These are phyloP conservation scores for Holocentrus rufus DNA, from an alignment of 2,797 vertebrate species.

Conservation along the genomic window DNA sequence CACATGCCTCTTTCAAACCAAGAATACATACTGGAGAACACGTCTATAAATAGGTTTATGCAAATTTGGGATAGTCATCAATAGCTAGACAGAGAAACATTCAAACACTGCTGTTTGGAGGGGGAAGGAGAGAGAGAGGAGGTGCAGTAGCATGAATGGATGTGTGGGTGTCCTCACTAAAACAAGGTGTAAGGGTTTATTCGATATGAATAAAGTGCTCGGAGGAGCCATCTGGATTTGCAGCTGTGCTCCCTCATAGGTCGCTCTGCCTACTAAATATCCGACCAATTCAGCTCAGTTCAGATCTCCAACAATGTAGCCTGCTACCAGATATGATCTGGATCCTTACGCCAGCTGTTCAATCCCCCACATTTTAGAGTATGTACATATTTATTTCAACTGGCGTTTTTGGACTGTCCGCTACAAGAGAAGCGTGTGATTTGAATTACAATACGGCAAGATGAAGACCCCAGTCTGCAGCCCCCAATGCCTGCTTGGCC, in stretches of 20 bases:
- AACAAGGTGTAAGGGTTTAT: slow-evolving; percentile 45
- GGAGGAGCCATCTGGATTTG: slow-evolving; percentile 62
- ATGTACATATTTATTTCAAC: slow-evolving; percentile 22
- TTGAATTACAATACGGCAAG: slow-evolving; percentile 73
- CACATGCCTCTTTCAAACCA: slow-evolving; percentile 54
- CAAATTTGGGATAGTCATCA: slow-evolving; percentile 71
- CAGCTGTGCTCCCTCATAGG: slow-evolving; percentile 57
- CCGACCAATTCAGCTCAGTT: slow-evolving; percentile 18
- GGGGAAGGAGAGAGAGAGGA: slow-evolving; percentile 5
- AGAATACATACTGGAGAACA: slow-evolving; percentile 57
- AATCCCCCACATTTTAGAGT: slow-evolving; percentile 50
- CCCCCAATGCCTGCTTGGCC: slow-evolving; percentile 52
- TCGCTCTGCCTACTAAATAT: slow-evolving; percentile 11
- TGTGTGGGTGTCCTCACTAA: slow-evolving; percentile 20
- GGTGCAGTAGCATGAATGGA: slow-evolving; percentile 43
- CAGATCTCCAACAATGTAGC: slow-evolving; percentile 37
- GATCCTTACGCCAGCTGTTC: slow-evolving; percentile 59
- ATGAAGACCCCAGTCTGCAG: slow-evolving; percentile 49
- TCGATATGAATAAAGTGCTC: slow-evolving; percentile 37
- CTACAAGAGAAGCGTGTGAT: slow-evolving; percentile 64
- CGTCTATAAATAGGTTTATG: slow-evolving; percentile 65
- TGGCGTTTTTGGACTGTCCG: slow-evolving; percentile 24
- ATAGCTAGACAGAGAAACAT: slow-evolving; percentile 64
- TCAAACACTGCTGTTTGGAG: slow-evolving; percentile 33
- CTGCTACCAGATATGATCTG: slow-evolving; percentile 40